Base-by-base conservation (phyloP, 2,888 invertebrate species). In the Dynastes hyllus region DNA sequence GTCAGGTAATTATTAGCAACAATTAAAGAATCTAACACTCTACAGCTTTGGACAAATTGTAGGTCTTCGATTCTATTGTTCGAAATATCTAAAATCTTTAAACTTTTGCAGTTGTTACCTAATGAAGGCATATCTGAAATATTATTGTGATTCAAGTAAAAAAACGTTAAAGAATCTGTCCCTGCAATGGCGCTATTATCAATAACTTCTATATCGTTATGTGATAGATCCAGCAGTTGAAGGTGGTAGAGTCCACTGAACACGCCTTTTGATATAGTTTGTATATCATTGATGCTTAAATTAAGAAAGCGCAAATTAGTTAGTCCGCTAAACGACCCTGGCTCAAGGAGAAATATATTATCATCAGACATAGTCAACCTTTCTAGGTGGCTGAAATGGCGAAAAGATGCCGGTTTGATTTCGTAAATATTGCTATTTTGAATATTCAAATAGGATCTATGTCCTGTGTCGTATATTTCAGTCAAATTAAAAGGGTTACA, bases 261-360 rank as follows among this genome's bases (percentile, higher is more conserved):
- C 5, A 66, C 27, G n/a, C 53, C 58, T 55, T 67, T 55, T 8
- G 51, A 22, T 27, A 77, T 67, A 2, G 32, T 32, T 16, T 51
- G 13, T 1, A 77, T 67, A 22, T 51, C n/a, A 45, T 76, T 76
- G 16, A 5, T 9, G 22, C 50, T 77, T 40, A 77, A 32, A 22
- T 67, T 58, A 13, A 75, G 13, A n/a, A 58, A 6, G 5, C 4
- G 5, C 1, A 75, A 45, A 16, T 61, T 37, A 9, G 40, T 37
- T 32, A 75, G 16, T 29, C 73, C 73, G 29, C 32, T 22, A 75
- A 75, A 75, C 58, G 73, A 58, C 8, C 73, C 73, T 16, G 73
- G 13, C 13, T 75, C 58, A 6, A 75, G 40, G 4, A 37, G 4
- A 55, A 32, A n/a, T 32, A 75, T 55, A 5, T 75, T 55, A 8